phyloP scores from a whole-genome alignment of 2,797 vertebrate genomes.

The Gallirallus australis region DNA sequence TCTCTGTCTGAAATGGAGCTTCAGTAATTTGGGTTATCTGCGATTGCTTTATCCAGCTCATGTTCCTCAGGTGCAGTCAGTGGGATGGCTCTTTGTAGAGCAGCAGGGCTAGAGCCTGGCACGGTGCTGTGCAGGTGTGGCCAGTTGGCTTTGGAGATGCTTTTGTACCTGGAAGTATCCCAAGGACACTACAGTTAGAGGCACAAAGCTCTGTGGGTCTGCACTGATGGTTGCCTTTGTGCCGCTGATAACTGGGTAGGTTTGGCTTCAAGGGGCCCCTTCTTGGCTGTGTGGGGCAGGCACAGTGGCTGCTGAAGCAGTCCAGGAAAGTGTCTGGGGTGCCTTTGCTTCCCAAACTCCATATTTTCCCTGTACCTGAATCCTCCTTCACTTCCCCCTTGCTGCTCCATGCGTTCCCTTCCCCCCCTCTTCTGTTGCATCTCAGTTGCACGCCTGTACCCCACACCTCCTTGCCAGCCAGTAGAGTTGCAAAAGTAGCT shows the following conservation, averaged over 20 bases:
- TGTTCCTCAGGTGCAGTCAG: neutral
- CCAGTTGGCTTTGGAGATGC: accelerated
- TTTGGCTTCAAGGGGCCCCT: neutral
- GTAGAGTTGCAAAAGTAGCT: neutral
- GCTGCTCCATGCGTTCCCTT: neutral
- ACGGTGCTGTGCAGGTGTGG: neutral
- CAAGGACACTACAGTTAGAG: neutral
- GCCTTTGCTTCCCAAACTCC: neutral
- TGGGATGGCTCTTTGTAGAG: neutral
- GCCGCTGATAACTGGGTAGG: neutral
- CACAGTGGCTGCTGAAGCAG: neutral
- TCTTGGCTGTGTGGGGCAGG: neutral
- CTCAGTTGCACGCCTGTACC: neutral
- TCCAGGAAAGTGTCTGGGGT: neutral
- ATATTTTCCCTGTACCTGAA: neutral
- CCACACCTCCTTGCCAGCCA: neutral
- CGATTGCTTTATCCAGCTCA: neutral
- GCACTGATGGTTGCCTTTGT: neutral
- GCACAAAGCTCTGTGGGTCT: neutral
- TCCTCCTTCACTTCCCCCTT: neutral
- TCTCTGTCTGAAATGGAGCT: neutral
- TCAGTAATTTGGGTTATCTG: neutral
- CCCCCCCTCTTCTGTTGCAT: neutral
- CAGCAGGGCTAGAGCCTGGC: neutral
- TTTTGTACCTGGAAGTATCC: neutral